phyloP scores from a whole-genome alignment of 2,888 invertebrate species.

The Apamea crenata region DNA sequence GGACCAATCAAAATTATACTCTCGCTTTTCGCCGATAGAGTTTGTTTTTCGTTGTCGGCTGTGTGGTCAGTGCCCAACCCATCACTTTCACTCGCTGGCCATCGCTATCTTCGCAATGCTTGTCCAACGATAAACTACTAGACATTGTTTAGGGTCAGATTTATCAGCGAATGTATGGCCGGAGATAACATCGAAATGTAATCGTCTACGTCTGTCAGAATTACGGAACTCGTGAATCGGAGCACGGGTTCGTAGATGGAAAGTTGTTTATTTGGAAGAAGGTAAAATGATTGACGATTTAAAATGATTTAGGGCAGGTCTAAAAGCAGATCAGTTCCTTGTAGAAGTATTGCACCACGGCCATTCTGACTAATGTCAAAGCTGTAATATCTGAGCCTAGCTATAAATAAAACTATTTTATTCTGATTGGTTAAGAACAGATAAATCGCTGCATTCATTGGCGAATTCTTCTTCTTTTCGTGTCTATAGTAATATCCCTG shows the following conservation, averaged over 20 bases:
- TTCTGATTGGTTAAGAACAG: background rate
- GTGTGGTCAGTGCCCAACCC: constrained; percentile 46
- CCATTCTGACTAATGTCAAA: background rate
- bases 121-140: constrained; percentile 58
- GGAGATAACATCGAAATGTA: constrained; percentile 50
- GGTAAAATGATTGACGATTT: background rate
- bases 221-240: constrained; percentile 37
- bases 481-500: too few species aligned
- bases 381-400: background rate
- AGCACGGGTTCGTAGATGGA: constrained; percentile 23
- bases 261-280: constrained; percentile 24
- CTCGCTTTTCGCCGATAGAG: constrained; percentile 8
- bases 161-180: constrained; percentile 45
- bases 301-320: background rate
- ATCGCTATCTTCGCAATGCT: constrained; percentile 55
- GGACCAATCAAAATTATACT: constrained; percentile 22
- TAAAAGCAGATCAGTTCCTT: background rate
- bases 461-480: background rate
- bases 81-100: constrained; percentile 65
- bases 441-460: background rate
- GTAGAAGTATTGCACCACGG: background rate
- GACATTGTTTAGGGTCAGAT: constrained; percentile 64
- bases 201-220: constrained; percentile 39
- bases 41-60: constrained; percentile 29
- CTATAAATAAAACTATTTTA: background rate